Evolutionary conservation across 1,140 invertebrate genomes (phyloP).

Genomic region (Ceratina calcarata): DNA sequence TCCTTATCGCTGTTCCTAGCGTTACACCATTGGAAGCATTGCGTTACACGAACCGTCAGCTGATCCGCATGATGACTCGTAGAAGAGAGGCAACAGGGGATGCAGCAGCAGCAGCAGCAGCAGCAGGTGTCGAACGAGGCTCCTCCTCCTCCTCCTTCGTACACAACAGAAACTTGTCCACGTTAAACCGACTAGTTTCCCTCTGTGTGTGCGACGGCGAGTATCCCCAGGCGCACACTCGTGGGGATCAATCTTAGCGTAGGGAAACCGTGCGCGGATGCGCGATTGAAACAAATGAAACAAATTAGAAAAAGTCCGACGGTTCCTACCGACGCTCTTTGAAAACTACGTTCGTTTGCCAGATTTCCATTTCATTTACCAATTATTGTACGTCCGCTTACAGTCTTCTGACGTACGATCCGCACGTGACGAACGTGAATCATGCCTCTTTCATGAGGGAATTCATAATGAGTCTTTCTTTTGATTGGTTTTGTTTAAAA

Average conservation of each 20-base stretch:
- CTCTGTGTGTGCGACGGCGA: slow-evolving; percentile 33
- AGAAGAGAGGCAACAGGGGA: slow-evolving; percentile 24
- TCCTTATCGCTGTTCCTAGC: too few species aligned
- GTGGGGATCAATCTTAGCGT: slow-evolving; percentile 48
- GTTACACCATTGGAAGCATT: too few species aligned
- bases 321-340: too few species aligned
- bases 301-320: too few species aligned
- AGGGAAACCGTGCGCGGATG: slow-evolving; percentile 26
- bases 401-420: background rate
- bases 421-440: background rate
- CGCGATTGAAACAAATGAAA: too few species aligned
- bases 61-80: slow-evolving; percentile 40
- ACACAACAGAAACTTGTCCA: slow-evolving; percentile 32
- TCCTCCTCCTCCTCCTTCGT: background rate
- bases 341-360: background rate
- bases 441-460: background rate
- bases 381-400: background rate
- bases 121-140: slow-evolving; percentile 47
- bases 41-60: slow-evolving; percentile 34
- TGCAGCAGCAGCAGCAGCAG: slow-evolving; percentile 34
- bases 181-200: slow-evolving; percentile 19
- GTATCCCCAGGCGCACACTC: slow-evolving; percentile 45
- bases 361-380: background rate
- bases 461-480: too few species aligned
- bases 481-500: too few species aligned